Conservation (phyloP, 2,888 invertebrate genomes). For the Amphipoea lucens region DNA sequence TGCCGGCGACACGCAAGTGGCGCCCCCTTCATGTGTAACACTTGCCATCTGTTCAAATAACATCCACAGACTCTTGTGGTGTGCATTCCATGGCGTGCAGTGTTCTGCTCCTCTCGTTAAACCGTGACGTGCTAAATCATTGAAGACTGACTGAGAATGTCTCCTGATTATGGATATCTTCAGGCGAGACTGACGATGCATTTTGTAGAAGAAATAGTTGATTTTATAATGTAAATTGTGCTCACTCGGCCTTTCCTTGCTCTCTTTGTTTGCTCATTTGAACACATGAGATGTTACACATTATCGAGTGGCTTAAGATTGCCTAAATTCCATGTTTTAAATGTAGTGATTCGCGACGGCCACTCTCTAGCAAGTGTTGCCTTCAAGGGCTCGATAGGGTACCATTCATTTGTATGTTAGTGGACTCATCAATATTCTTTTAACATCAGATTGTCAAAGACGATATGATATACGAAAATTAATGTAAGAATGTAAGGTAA, state of each 20-base stretch:
- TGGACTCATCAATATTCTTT: conserved; percentile 80
- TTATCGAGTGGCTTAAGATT: conserved; percentile 78
- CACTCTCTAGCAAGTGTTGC: conserved; percentile 81
- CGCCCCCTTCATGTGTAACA: conserved; percentile 83
- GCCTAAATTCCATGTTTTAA: conserved; percentile 72
- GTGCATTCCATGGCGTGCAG: conserved; percentile 67
- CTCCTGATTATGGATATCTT: conserved; percentile 76
- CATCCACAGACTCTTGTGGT: conserved; percentile 50
- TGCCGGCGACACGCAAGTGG: conserved; percentile 53
- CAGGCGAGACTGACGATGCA: conserved; percentile 85
- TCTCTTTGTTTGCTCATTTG: conserved; percentile 83
- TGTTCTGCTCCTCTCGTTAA: conserved; percentile 66
- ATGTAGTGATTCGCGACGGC: conserved; percentile 67
- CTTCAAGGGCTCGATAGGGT: conserved; percentile 75
- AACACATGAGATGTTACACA: conserved; percentile 83
- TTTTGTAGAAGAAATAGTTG: conserved; percentile 84
- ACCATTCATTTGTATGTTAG: conserved; percentile 78
- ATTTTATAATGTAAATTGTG: conserved; percentile 73
- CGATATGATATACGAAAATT: conserved; percentile 89
- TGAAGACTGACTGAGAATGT: conserved; percentile 81
- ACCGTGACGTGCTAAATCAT: conserved; percentile 75
- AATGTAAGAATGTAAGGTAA: conserved; percentile 89
- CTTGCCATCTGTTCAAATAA: conserved; percentile 85
- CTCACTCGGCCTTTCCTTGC: conserved; percentile 84
- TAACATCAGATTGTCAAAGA: conserved; percentile 89